Evolutionary conservation across 2,113 vertebrate species (phyloP).

Genomic region (Ceyx margarethae): DNA sequence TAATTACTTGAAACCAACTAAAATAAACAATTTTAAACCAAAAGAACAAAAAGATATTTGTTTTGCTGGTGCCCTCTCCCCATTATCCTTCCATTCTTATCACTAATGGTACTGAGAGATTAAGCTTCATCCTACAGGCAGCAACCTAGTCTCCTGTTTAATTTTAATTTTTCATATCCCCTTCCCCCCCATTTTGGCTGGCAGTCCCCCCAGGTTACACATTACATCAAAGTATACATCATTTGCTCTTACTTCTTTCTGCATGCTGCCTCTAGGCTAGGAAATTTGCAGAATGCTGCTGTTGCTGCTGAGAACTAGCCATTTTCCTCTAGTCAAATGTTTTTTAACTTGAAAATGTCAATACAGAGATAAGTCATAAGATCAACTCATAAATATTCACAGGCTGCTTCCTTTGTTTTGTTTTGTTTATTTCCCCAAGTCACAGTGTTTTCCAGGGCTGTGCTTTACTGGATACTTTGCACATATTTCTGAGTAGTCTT

Average conservation of each 20-base stretch:
- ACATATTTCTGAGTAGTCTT: constrained; percentile 49
- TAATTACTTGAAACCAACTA: constrained; percentile 18
- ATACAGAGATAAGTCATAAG: constrained; percentile 72
- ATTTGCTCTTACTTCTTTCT: constrained; percentile 56
- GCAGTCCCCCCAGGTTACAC: constrained; percentile 27
- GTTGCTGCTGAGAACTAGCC: constrained; percentile 35
- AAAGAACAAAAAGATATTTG: background rate
- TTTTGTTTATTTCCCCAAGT: constrained; percentile 11
- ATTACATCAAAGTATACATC: constrained; percentile 63
- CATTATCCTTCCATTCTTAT: constrained; percentile 23
- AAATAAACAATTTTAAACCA: constrained; percentile 47
- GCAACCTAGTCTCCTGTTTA: background rate
- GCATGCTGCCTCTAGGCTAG: constrained; percentile 54
- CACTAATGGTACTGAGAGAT: constrained; percentile 35
- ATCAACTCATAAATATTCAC: constrained; percentile 78
- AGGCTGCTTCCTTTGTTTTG: constrained; percentile 22
- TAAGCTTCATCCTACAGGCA: constrained; percentile 57
- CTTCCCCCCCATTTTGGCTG: constrained; percentile 16
- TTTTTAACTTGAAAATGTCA: constrained; percentile 78
- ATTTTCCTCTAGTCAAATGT: constrained; percentile 75
- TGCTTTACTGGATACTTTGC: constrained; percentile 50
- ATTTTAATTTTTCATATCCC: constrained; percentile 49
- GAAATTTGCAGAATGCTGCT: constrained; percentile 60
- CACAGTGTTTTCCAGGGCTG: constrained; percentile 30
- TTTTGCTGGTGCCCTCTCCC: background rate